phyloP scores from a whole-genome alignment of 2,797 vertebrate species.

The Anguilla anguilla region DNA sequence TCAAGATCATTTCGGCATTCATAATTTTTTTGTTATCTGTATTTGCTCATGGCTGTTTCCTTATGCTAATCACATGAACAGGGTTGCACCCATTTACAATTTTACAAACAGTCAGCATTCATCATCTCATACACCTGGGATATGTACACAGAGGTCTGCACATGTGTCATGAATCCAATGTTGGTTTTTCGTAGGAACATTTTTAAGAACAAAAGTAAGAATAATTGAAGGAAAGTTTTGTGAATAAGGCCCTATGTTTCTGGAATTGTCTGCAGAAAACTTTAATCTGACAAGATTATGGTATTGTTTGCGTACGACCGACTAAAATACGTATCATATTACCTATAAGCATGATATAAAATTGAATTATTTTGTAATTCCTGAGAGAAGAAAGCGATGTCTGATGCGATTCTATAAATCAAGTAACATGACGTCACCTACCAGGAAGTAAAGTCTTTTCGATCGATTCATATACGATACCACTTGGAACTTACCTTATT shows the following conservation, averaged over 20 bases:
- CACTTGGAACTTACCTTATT: slow-evolving; percentile 74
- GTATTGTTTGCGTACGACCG: not conserved
- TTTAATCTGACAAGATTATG: not conserved
- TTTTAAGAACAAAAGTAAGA: no score
- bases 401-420: slow-evolving; percentile 1
- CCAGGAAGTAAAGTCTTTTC: slow-evolving; percentile 11
- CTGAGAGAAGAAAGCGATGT: not conserved
- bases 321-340: not conserved
- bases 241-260: not conserved
- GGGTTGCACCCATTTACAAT: no score
- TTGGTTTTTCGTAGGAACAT: no score
- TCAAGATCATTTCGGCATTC: no score
- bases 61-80: no score
- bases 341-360: not conserved
- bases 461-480: not conserved
- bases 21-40: no score
- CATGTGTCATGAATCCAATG: no score
- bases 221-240: no score
- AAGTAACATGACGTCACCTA: slow-evolving; percentile 4
- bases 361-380: not conserved
- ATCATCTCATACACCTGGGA: no score
- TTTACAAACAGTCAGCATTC: no score
- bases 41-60: no score
- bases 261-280: not conserved
- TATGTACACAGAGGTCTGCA: no score